Evolutionary conservation across 2,888 invertebrate species (phyloP), one percentile per base, ranked within the genome.

Genomic region (Drosophila planitibia): DNA sequence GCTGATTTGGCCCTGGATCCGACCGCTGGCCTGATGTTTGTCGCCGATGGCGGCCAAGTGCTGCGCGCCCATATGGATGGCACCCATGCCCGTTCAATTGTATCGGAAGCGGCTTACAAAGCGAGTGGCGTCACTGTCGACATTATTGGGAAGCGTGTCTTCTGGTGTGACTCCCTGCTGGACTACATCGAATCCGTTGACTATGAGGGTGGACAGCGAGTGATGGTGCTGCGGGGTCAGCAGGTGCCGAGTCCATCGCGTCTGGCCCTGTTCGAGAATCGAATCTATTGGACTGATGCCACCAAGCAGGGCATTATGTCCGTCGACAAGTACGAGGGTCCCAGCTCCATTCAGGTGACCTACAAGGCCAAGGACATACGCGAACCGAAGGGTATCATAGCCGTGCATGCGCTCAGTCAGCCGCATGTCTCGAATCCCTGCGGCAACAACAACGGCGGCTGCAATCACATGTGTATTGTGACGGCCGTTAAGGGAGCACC

Each of bases 151-250:
- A 96, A 97, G 88, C 94, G 99, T 59, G 96, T 99, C 10, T 99
- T 97, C 94, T 99, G 99, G 99, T 98, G 99, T 90, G 99, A 99
- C 93, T 97, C 98, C 0, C 94, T 98, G 19, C 94, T 99, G 63
- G 99, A 99, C 94, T 98, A 99, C 92, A 98, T 99, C 77, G 99
- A 99, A 92, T 97, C 98, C 0, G 97, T 98, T 0, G 98, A 99
- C 93, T 99, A 99, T 93, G 96, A 97, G 61, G 99, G 99, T 0
- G 95, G 95, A 72, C 95, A 96, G 82, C 94, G 98, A 76, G 96
- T 96, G 74, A 95, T 97, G 92, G 96, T 98, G 0, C 94, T 98
- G 4, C 94, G 97, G 70, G 97, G 98, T 3, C 96, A 96, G 74
- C 96, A 97, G 75, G 97, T 98, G 0, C 98, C 98, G 4, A 97